Evolutionary conservation across 1,140 invertebrate genomes (phyloP), one percentile per base, ranked within the genome.

Genomic region (Drosophila malerkotliana): DNA sequence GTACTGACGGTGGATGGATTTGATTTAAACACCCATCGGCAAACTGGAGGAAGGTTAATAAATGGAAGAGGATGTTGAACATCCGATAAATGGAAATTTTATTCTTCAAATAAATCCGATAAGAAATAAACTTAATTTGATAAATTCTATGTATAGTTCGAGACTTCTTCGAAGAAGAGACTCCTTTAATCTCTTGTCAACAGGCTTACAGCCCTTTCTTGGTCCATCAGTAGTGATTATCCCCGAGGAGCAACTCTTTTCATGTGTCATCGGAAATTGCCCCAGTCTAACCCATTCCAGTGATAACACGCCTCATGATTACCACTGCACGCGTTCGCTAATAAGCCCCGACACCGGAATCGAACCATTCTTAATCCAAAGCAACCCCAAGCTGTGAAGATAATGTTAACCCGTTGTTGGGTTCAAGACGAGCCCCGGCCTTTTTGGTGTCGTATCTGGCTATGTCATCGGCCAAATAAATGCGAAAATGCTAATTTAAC

Each of bases 401-500:
- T 18, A 53, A 37, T 8, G n/a, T n/a, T 58, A 57, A 48, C 64
- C 51, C 63, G 32, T 63, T 58, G 32, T 63, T 58, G 54, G 10
- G 54, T 45, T 45, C 18, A 26, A 21, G 32, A 30, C 7, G 15
- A n/a, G 53, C 21, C 30, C 9, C 24, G 48, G 32, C 41, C 26
- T 45, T 26, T 47, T 47, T 37, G 14, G 41, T 39, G 49, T 26
- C 45, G 56, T 68, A 81, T 72, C 76, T 62, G 55, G 77, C 47
- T 72, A 79, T 88, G 83, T 79, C 88, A 89, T 83, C 88, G 77
- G 77, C 84, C 75, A 84, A 91, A 85, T 85, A 87, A 85, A 90
- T 83, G 83, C 80, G 83, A 91, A 91, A 90, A 91, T 91, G 89
- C 89, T 91, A 91, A 91, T 91, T 91, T 91, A 91, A 91, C 89